Percentiles rank a stretch among this genome's conserved stretches.
Conservation (phyloP, 2,888 invertebrate genomes). For the Eretmocerus hayati region DNA sequence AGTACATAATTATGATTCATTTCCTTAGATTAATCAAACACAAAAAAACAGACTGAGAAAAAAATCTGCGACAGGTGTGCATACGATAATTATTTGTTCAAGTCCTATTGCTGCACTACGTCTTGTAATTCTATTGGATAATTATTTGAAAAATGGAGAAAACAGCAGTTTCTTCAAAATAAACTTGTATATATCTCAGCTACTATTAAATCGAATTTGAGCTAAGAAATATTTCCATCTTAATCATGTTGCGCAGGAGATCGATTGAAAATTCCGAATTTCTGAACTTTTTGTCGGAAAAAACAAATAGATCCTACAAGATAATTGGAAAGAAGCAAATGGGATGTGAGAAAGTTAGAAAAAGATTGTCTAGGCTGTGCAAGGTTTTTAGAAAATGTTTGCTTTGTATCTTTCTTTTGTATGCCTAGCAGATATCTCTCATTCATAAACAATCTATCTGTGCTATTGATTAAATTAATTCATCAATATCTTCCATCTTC, state of each 20-base stretch:
- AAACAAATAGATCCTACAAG: constrained; percentile 8
- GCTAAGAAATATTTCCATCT: constrained; percentile 5
- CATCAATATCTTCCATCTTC: constrained; percentile 3
- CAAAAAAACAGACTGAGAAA: constrained; percentile 24
- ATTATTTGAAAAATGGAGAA: constrained; percentile 3
- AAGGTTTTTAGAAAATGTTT: constrained; percentile 15
- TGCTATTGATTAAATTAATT: constrained; percentile 14
- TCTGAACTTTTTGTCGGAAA: no score
- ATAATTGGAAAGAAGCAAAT: constrained; percentile 1
- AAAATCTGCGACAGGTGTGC: constrained; percentile 16
- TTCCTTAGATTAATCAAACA: constrained; percentile 17
- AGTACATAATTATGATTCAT: constrained; percentile 15
- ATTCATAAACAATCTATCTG: constrained; percentile 9
- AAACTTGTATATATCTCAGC: constrained; percentile 4
- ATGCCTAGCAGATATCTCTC: constrained; percentile 11
- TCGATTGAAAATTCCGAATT: constrained; percentile 3
- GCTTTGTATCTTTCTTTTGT: constrained; percentile 21
- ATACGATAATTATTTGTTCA: constrained; percentile 19
- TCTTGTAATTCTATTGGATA: constrained; percentile 9
- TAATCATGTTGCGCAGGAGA: constrained; percentile 6
- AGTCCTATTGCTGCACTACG: constrained; percentile 17
- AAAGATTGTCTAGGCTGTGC: constrained; percentile 20
- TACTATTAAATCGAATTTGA: constrained; percentile 2
- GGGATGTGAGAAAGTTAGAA: no score
- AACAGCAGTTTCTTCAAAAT: constrained; percentile 3